Evolutionary conservation across 2,797 vertebrate species (phyloP), one percentile per base, ranked within the genome.

Genomic region (Lagorchestes hirsutus): DNA sequence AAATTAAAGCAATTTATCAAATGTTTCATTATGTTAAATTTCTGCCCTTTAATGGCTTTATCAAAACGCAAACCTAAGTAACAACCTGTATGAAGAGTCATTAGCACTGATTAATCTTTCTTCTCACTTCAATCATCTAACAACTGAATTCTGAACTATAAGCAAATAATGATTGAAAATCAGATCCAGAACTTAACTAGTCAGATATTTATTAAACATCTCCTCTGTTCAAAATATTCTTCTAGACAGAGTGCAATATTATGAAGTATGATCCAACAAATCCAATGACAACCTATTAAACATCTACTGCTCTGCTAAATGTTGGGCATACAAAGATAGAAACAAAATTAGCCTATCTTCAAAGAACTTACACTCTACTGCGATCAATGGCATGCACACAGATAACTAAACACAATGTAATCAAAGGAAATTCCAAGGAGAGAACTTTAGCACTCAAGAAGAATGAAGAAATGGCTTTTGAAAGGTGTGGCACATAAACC

Each of bases 1-100:
- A 50, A 87, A 87, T 87, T 87, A 87, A 87, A 87, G n/a, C 55
- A 90, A 96, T 91, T 93, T 9, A 94, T 2, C 93, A 96, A 54
- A 82, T 3, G 13, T 50, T 54, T 54, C 92, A 0, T 34, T 31
- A 16, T 28, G 18, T 18, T 94, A 93, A 94, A 97, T 97, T 95
- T 18, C 90, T 92, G 56, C 29, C 90, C 95, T 96, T 87, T 34
- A 54, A 58, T 91, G 90, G 91, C 3, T 54, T 97, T 97, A 93
- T 34, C 56, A 14, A 91, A 90, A 0, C 0, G 95, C 93, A n/a
- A 14, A 95, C 8, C 58, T 94, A 56, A 40, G 50, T 29, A 74
- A 54, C 67, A 58, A 92, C 59, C 31, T 31, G 27, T 92, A 54
- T 90, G 50, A 62, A 90, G n/a, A 62, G 56, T 40, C 55, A 57